A percentile compares a stretch with the other conserved stretches of the same genome.
Conservation (phyloP, 2,113 vertebrate species). For the Esox niger region DNA sequence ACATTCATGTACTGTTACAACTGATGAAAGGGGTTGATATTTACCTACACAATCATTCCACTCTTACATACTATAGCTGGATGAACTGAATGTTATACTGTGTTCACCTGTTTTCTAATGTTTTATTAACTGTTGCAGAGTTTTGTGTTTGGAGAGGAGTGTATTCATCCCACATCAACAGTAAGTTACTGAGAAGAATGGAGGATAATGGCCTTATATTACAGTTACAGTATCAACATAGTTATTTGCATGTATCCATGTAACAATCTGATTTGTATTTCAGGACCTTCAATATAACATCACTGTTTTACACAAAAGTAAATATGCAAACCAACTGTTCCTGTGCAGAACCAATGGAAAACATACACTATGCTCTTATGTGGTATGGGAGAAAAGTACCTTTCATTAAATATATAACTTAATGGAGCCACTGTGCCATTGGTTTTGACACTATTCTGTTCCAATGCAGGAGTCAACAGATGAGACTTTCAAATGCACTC, state of each 20-base stretch:
- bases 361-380: constrained; percentile 36
- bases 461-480: constrained; percentile 25
- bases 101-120: too few species aligned
- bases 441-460: neutral
- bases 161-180: fast-evolving
- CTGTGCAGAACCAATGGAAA: constrained; percentile 33
- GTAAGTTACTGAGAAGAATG: constrained; percentile 21
- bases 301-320: constrained; percentile 34
- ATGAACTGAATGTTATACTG: too few species aligned
- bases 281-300: constrained; percentile 43
- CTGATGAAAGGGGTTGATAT: neutral
- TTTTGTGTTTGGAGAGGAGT: constrained; percentile 20
- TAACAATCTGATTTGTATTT: constrained; percentile 4
- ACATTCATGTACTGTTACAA: neutral
- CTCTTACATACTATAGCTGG: too few species aligned
- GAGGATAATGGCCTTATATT: neutral
- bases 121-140: constrained; percentile 25
- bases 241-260: neutral
- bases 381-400: constrained; percentile 49
- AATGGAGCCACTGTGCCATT: neutral
- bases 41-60: too few species aligned
- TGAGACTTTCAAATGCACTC: neutral
- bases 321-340: constrained; percentile 16
- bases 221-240: neutral
- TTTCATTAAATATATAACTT: neutral